Evolutionary conservation across 2,888 invertebrate species (phyloP), one percentile per base, ranked within the genome.

Genomic region (Tryphoninae sp.): DNA sequence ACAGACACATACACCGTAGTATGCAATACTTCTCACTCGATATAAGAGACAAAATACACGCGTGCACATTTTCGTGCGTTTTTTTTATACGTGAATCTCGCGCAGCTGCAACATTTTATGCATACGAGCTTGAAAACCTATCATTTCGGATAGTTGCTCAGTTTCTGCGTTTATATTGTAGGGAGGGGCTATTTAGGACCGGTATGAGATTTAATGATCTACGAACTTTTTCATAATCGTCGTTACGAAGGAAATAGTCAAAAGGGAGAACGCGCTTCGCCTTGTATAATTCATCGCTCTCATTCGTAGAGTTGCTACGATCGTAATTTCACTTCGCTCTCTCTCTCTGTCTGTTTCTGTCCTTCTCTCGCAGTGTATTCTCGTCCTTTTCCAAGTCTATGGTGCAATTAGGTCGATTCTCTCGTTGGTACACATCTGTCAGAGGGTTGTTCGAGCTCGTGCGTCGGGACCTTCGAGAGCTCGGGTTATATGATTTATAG

Each of bases 391-490:
- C 68, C 55, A 83, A 77, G 73, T 59, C 78, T 61, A 40, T 51
- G 62, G 58, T 64, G 81, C 85, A 83, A 85, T 86, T 84, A 84
- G 84, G 78, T 74, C 83, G 83, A 84, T 82, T 84, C 81, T 82
- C 81, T 81, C 73, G 76, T 81, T 78, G 80, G 84, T 78, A 81
- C 84, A 84, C 86, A 87, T 86, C 85, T 85, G 86, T 84, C 86
- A 75, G 74, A 61, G 82, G 75, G 67, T 51, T 26, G 64, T 40
- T 59, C 42, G 49, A 26, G 9, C 40, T 53, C 26, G 68, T 13
- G 23, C 76, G 33, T 61, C 40, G 65, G 49, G 64, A 64, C 73
- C 69, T 61, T 49, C 59, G 59, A 64, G 71, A 76, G 64, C 64
- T 73, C 67, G 67, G 67, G 71, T 19, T 19, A 16, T 71, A 73